Conservation (phyloP, 2,113 vertebrate species). For the Motacilla tschutschensis region DNA sequence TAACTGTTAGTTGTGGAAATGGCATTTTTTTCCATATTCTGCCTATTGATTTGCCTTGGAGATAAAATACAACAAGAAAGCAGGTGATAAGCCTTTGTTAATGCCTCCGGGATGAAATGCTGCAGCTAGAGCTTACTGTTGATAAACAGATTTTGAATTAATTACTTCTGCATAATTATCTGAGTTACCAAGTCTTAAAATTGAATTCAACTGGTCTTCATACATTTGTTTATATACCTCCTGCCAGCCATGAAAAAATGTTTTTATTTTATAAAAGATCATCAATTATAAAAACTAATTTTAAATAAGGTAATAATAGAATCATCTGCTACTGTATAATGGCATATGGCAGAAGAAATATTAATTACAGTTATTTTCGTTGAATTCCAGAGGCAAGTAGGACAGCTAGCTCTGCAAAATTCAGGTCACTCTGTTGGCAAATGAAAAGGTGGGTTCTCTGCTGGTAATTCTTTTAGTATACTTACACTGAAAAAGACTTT, state of each 20-base stretch:
- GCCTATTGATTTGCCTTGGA: slow-evolving; percentile 69
- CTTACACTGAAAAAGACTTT: background rate
- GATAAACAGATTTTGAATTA: slow-evolving; percentile 82
- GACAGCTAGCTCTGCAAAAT: slow-evolving; percentile 34
- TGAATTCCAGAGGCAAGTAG: slow-evolving; percentile 21
- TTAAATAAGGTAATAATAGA: slow-evolving; percentile 53
- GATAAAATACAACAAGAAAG: slow-evolving; percentile 64
- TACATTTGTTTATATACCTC: slow-evolving; percentile 39
- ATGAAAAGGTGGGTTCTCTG: background rate
- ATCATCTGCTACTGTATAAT: slow-evolving; percentile 20
- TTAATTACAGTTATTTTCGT: slow-evolving; percentile 44
- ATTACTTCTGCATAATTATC: slow-evolving; percentile 80
- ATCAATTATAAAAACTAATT: slow-evolving; percentile 6
- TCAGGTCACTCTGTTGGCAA: slow-evolving; percentile 13
- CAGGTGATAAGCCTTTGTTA: slow-evolving; percentile 79
- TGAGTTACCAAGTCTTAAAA: slow-evolving; percentile 62
- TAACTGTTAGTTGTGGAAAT: slow-evolving; percentile 59
- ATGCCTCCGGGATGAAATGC: slow-evolving; percentile 71
- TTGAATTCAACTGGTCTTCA: slow-evolving; percentile 58
- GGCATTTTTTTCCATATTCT: slow-evolving; percentile 38
- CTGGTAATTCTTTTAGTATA: background rate
- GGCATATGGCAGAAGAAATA: slow-evolving; percentile 25
- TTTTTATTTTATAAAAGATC: slow-evolving; percentile 23
- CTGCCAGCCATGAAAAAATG: slow-evolving; percentile 24
- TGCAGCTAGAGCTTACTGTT: slow-evolving; percentile 71